These are phyloP conservation scores for Pluvialis apricaria DNA, from an alignment of 2,113 vertebrate genomes.

Conservation along the genomic window DNA sequence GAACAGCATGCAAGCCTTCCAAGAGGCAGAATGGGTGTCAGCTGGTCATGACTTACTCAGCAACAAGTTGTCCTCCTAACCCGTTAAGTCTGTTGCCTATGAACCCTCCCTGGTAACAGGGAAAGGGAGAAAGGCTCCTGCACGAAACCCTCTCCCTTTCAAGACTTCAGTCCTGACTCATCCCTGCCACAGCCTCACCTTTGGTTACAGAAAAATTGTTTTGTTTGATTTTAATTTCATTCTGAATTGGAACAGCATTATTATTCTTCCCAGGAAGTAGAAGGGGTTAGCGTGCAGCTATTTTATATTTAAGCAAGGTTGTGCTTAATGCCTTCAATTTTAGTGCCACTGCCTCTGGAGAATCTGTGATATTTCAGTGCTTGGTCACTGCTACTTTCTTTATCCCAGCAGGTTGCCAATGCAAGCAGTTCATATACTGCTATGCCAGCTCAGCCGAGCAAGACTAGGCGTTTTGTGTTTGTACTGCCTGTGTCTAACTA, in stretches of 20 bases:
- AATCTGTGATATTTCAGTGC: not conserved
- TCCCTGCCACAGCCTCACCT: not conserved
- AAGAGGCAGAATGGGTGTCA: not conserved
- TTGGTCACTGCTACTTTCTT: constrained; percentile 14
- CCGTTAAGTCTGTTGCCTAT: not conserved
- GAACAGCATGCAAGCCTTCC: not conserved
- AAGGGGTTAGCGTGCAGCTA: not conserved
- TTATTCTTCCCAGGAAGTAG: not conserved
- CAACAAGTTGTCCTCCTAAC: not conserved
- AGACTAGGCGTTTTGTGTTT: not conserved
- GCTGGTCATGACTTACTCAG: not conserved
- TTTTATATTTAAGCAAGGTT: not conserved
- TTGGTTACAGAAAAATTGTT: not conserved
- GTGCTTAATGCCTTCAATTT: not conserved
- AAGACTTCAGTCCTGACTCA: not conserved
- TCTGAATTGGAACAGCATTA: not conserved
- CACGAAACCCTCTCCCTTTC: not conserved
- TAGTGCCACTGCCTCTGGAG: not conserved
- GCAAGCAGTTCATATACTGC: not conserved
- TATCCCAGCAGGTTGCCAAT: not conserved
- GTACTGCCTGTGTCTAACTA: not conserved
- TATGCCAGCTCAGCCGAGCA: constrained; percentile 12
- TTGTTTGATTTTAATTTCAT: constrained; percentile 26
- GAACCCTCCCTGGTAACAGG: not conserved
- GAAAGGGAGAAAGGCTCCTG: not conserved